Percentiles rank a stretch among this genome's conserved stretches.
phyloP scores from a whole-genome alignment of 2,113 vertebrate genomes.

The Uropsilus gracilis region DNA sequence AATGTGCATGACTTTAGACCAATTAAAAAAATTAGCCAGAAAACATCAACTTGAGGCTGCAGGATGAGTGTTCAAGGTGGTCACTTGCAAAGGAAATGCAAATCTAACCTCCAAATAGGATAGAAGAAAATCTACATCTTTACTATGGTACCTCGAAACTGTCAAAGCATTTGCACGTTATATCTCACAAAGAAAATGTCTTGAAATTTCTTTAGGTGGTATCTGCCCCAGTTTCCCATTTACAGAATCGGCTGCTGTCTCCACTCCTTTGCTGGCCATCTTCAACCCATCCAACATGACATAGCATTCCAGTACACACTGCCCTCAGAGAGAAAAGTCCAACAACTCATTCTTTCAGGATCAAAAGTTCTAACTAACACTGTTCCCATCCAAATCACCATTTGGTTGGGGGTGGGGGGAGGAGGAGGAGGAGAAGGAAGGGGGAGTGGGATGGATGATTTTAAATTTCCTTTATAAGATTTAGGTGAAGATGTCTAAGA shows the following conservation, averaged over 20 bases:
- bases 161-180: neutral
- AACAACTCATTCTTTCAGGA: neutral
- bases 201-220: neutral
- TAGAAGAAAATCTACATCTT: neutral
- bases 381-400: neutral
- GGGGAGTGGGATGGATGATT: neutral
- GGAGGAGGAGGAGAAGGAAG: too few relatives aligned
- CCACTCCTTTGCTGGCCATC: neutral
- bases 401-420: accelerated
- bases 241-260: neutral
- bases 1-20: neutral
- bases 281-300: neutral
- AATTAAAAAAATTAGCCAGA: neutral
- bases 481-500: neutral
- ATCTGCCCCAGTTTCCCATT: neutral
- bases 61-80: too few relatives aligned
- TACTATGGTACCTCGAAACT: neutral
- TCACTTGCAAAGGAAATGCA: neutral
- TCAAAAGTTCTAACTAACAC: neutral
- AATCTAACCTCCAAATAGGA: neutral
- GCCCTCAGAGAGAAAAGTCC: neutral
- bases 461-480: neutral
- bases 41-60: too few relatives aligned
- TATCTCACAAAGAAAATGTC: neutral
- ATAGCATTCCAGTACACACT: neutral